A percentile compares a stretch with the other conserved stretches of the same genome.
phyloP scores from a whole-genome alignment of 1,140 invertebrate species.

The Papilio xuthus region DNA sequence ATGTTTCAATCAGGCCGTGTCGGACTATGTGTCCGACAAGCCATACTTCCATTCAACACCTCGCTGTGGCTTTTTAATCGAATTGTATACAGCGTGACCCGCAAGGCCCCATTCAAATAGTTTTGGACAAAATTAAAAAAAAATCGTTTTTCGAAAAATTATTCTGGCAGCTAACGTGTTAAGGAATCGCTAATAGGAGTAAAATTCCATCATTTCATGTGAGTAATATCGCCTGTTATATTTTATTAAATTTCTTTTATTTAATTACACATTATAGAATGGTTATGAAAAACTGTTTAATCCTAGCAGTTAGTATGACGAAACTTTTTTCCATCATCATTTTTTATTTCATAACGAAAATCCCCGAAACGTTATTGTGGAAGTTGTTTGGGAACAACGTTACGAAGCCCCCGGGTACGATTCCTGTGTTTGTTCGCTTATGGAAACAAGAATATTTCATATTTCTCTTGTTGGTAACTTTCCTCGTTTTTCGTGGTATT shows the following conservation, averaged over 20 bases:
- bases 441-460: constrained; percentile 17
- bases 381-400: constrained; percentile 17
- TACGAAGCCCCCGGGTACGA: constrained; percentile 14
- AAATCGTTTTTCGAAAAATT: too few species aligned
- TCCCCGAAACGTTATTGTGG: constrained; percentile 12
- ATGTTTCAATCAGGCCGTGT: too few species aligned
- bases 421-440: constrained; percentile 23
- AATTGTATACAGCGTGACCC: too few species aligned
- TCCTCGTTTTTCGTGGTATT: background rate
- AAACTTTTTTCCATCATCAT: constrained; percentile 2
- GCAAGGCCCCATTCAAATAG: too few species aligned
- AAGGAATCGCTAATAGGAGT: too few species aligned
- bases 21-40: too few species aligned
- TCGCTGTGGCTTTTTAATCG: too few species aligned
- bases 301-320: background rate
- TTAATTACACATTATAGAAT: background rate
- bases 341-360: constrained; percentile 26
- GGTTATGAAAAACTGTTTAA: background rate
- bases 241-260: background rate
- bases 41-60: too few species aligned
- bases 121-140: too few species aligned
- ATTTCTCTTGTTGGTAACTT: background rate
- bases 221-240: too few species aligned
- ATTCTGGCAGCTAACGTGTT: too few species aligned
- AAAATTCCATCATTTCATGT: too few species aligned